Evolutionary conservation across 2,113 vertebrate species (phyloP).

Genomic region (Suricata suricatta): DNA sequence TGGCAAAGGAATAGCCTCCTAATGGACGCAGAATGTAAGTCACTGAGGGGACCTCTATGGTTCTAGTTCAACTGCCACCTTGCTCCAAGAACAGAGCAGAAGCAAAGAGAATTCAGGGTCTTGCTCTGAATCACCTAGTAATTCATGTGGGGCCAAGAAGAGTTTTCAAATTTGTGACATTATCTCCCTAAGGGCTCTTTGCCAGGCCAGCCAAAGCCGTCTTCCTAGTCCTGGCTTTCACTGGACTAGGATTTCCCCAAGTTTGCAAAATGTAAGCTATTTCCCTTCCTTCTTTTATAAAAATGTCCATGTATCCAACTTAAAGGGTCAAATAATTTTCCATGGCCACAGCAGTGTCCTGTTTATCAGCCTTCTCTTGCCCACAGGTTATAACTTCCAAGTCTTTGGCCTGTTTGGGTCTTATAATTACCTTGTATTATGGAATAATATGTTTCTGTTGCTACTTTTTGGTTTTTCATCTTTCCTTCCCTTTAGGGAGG

Average conservation of each 20-base stretch:
- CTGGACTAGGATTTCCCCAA: background rate
- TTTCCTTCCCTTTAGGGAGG: background rate
- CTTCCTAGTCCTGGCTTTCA: background rate
- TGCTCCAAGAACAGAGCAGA: background rate
- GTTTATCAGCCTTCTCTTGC: no score
- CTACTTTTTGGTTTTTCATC: background rate
- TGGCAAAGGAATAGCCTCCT: background rate
- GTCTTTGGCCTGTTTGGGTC: background rate
- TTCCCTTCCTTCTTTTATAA: background rate
- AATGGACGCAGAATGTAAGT: fast-evolving
- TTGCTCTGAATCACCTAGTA: no score
- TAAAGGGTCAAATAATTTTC: background rate
- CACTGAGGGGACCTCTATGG: fast-evolving
- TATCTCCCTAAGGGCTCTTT: background rate
- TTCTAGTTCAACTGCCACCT: background rate
- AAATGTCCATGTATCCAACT: background rate
- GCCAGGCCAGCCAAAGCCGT: background rate
- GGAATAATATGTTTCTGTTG: fast-evolving
- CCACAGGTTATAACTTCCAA: background rate
- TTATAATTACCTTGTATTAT: background rate
- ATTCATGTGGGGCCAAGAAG: no score
- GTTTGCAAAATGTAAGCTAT: background rate
- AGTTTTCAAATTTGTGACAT: background rate
- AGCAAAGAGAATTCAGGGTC: no score
- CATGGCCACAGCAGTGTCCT: background rate